Evolutionary conservation across 2,113 vertebrate genomes (phyloP).

Genomic region (Albula goreensis): DNA sequence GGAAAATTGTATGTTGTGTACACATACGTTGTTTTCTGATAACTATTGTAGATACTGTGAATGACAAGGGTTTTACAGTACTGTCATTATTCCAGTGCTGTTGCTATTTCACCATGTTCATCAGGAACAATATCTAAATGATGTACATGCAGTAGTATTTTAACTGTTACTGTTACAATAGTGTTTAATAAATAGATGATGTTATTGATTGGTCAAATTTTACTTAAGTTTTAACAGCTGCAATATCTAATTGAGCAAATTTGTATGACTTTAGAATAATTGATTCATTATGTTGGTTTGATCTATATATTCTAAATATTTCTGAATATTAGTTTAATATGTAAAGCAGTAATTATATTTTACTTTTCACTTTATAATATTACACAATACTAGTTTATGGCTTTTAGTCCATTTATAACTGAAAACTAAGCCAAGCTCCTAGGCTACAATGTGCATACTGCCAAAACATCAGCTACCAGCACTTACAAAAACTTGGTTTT

Average conservation of each 20-base stretch:
- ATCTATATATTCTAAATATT: not conserved
- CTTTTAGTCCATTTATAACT: not conserved
- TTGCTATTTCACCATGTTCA: not conserved
- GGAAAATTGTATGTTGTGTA: not conserved
- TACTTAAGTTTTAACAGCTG: not conserved
- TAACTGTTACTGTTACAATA: no score
- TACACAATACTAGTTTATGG: not conserved
- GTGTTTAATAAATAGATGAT: no score
- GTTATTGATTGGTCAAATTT: no score
- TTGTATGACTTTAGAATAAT: no score
- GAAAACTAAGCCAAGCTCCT: not conserved
- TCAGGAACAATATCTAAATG: no score
- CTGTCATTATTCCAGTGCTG: not conserved
- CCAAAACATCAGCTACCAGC: not conserved
- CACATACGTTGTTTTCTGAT: not conserved
- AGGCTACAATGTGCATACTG: not conserved
- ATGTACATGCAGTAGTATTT: no score
- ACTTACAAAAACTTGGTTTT: not conserved
- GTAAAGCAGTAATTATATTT: no score
- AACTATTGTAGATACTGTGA: not conserved
- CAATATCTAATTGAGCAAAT: not conserved
- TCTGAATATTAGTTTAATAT: no score
- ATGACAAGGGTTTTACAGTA: not conserved
- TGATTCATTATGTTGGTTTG: not conserved
- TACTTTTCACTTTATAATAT: not conserved